A percentile compares a stretch with the other conserved stretches of the same genome.
Evolutionary conservation across 2,888 invertebrate genomes (phyloP).

Genomic region (Xestia ashworthii): DNA sequence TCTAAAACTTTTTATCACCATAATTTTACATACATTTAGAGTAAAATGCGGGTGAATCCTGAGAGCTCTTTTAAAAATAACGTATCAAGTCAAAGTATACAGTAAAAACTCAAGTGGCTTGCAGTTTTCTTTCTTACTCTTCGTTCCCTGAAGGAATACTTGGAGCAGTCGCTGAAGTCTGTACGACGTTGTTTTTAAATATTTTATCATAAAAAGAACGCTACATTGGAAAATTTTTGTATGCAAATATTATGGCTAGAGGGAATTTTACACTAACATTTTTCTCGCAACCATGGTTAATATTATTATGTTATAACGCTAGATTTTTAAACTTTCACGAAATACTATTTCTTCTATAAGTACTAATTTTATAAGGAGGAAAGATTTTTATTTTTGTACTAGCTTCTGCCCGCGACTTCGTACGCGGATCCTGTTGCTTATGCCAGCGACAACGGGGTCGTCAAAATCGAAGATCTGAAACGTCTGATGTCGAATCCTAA

Average conservation of each 20-base stretch:
- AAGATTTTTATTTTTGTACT: no score
- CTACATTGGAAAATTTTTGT: constrained; percentile 51
- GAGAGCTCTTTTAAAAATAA: constrained; percentile 71
- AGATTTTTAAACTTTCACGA: not conserved
- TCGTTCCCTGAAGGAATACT: constrained; percentile 69
- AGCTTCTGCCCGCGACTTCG: no score
- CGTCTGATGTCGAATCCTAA: no score
- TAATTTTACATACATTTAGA: constrained; percentile 51
- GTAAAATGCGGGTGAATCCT: constrained; percentile 60
- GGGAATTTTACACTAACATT: constrained; percentile 44
- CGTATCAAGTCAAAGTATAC: constrained; percentile 71
- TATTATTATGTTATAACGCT: not conserved
- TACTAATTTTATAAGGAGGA: no score
- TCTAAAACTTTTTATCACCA: constrained; percentile 2
- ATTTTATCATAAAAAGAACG: constrained; percentile 71
- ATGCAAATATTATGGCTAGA: constrained; percentile 43
- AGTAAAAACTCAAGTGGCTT: constrained; percentile 75
- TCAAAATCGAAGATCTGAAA: no score
- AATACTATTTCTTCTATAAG: not conserved
- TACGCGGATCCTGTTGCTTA: no score
- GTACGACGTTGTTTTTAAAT: constrained; percentile 70
- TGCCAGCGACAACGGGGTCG: no score
- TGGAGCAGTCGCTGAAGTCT: constrained; percentile 67
- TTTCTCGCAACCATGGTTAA: constrained; percentile 28
- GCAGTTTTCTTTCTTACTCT: constrained; percentile 74